phyloP scores from a whole-genome alignment of 2,113 vertebrate species.

The Periophthalmus modestus region DNA sequence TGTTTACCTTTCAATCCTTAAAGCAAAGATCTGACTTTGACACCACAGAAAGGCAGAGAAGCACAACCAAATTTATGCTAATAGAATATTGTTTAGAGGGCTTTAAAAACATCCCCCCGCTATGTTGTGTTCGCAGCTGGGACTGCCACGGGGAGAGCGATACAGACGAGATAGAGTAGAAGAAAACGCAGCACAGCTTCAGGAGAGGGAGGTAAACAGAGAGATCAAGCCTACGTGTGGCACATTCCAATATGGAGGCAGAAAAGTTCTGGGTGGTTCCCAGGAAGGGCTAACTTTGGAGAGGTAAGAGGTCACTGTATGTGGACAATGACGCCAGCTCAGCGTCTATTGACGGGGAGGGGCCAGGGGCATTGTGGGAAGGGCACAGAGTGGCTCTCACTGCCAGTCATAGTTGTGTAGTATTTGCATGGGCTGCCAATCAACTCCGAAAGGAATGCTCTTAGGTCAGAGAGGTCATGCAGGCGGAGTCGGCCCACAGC shows the following conservation, averaged over 20 bases:
- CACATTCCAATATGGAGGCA: constrained; percentile 74
- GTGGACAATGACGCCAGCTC: constrained; percentile 83
- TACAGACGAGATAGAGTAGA: constrained; percentile 56
- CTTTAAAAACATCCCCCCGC: constrained; percentile 48
- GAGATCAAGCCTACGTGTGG: constrained; percentile 69
- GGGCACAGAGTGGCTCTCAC: constrained; percentile 77
- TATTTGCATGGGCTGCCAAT: constrained; percentile 86
- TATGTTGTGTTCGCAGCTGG: constrained; percentile 63
- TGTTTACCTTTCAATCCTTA: constrained; percentile 70
- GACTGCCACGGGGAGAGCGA: constrained; percentile 61
- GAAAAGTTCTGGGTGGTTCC: constrained; percentile 73
- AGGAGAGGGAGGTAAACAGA: constrained; percentile 49
- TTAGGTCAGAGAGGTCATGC: constrained; percentile 77
- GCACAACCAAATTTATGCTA: constrained; percentile 75
- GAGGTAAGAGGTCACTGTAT: constrained; percentile 80
- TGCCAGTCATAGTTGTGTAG: constrained; percentile 79
- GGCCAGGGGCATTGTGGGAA: constrained; percentile 84
- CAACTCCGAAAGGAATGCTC: constrained; percentile 81
- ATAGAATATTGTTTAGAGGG: constrained; percentile 74
- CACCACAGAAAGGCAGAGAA: constrained; percentile 56
- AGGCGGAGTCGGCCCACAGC: constrained; percentile 73
- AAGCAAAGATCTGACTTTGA: constrained; percentile 74
- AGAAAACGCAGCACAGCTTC: constrained; percentile 42
- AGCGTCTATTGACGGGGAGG: constrained; percentile 82
- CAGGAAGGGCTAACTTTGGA: constrained; percentile 74